Base-by-base conservation (phyloP, 2,888 invertebrate species). In the Epinotia nisella region DNA sequence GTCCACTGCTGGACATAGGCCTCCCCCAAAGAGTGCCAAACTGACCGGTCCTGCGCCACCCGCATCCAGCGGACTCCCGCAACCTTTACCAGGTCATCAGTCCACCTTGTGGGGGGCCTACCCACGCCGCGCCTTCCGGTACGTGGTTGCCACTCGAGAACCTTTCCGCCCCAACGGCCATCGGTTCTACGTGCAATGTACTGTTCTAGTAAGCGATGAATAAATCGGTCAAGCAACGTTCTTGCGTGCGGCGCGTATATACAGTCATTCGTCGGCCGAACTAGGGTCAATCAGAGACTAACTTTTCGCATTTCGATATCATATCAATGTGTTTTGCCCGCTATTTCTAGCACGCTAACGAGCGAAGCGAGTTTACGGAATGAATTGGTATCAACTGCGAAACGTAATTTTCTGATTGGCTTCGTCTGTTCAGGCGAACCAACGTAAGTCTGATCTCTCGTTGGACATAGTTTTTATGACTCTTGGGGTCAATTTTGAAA, bases 161-260 rank as follows among this genome's bases (percentile, higher is more conserved):
- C n/a, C n/a, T n/a, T n/a, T n/a, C n/a, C n/a, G n/a, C n/a, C n/a
- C n/a, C n/a, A n/a, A n/a, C n/a, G n/a, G n/a, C n/a, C n/a, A n/a
- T n/a, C n/a, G n/a, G n/a, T n/a, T n/a, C n/a, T n/a, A n/a, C n/a
- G n/a, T n/a, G n/a, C 13, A 15, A 45, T 7, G 56, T 39, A 49
- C n/a, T n/a, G 19, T 66, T 58, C 29, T 3, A 59, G 41, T 21
- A 51, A 39, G 39, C 19, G 17, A 35, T 59, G 19, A 51, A 64
- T 21, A 59, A 73, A 64, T 73, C 62, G 59, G 69, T 53, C 64
- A 69, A 59, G 62, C 64, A 53, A 17, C 56, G 73, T 64, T 53
- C 73, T 49, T 58, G 73, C 69, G 58, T 61, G 71, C 19, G 49
- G 49, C n/a, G 55, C 56, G 55, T 24, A 61, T 70, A 62, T 55